Evolutionary conservation across 2,888 invertebrate species (phyloP).

Genomic region (Oscheius sp.): DNA sequence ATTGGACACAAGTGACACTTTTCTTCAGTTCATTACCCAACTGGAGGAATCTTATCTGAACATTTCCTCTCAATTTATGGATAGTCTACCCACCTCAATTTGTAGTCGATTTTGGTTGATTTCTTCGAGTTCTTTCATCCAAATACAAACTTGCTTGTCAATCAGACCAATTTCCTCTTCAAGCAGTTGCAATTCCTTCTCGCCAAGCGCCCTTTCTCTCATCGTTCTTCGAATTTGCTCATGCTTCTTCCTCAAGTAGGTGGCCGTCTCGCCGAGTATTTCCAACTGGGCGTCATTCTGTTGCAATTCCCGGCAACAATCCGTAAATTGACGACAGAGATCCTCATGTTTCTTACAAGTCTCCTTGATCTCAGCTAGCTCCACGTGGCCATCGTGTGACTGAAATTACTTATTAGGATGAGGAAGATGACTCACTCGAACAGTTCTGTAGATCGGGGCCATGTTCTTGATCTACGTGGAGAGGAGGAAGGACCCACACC

Average conservation of each 20-base stretch:
- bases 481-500: constrained; percentile 21
- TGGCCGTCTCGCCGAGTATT: constrained; percentile 68
- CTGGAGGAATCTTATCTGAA: constrained; percentile 65
- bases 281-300: constrained; percentile 68
- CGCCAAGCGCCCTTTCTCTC: constrained; percentile 36
- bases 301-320: constrained; percentile 40
- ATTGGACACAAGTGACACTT: constrained; percentile 66
- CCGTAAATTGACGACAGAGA: constrained; percentile 50
- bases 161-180: constrained; percentile 53
- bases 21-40: constrained; percentile 66
- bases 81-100: constrained; percentile 53
- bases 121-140: constrained; percentile 70
- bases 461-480: constrained; percentile 11
- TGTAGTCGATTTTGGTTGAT: constrained; percentile 65
- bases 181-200: constrained; percentile 43
- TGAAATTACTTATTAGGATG: constrained; percentile 11
- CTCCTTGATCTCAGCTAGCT: constrained; percentile 53
- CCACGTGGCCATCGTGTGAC: constrained; percentile 51
- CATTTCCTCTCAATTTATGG: background rate
- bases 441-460: constrained; percentile 29
- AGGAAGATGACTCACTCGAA: background rate
- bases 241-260: constrained; percentile 61
- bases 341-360: constrained; percentile 59
- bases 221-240: constrained; percentile 59
- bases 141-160: constrained; percentile 63